Percentiles rank a stretch among this genome's conserved stretches.
These are phyloP conservation scores for Hormiphora californensis DNA, from an alignment of 37 sponge, comb jelly and placozoan species.

Conservation along the genomic window DNA sequence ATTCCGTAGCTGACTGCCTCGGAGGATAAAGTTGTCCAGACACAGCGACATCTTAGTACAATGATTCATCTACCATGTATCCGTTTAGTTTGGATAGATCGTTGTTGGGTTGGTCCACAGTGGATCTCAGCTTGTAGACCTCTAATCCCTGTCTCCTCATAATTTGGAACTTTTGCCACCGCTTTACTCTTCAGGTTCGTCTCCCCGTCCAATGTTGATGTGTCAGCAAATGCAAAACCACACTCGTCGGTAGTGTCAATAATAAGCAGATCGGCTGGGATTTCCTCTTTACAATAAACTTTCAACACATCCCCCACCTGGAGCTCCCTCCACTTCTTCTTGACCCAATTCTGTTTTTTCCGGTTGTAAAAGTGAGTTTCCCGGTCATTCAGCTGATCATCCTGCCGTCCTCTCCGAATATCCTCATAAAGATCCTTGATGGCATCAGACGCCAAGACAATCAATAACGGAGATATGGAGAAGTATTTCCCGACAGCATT, in stretches of 20 bases:
- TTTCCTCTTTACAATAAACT: constrained; percentile 63
- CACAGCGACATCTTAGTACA: constrained; percentile 49
- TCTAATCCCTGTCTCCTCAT: constrained; percentile 23
- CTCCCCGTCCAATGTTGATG: constrained; percentile 83
- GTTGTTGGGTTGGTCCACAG: constrained; percentile 21
- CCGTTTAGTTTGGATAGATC: constrained; percentile 15
- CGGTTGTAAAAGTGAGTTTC: constrained; percentile 56
- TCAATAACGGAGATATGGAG: constrained; percentile 63
- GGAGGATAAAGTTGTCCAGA: constrained; percentile 65
- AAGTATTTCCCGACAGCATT: constrained; percentile 67
- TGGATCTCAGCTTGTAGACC: neutral
- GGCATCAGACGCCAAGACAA: constrained; percentile 66
- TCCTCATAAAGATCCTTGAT: constrained; percentile 78
- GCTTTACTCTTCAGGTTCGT: constrained; percentile 68
- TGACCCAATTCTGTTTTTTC: constrained; percentile 47
- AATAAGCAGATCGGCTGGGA: constrained; percentile 77
- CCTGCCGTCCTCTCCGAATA: constrained; percentile 63
- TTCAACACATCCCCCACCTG: constrained; percentile 75
- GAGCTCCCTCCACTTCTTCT: constrained; percentile 9
- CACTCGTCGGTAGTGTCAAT: constrained; percentile 61
- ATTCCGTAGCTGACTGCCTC: constrained; percentile 75
- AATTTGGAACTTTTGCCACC: neutral
- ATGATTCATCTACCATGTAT: constrained; percentile 21
- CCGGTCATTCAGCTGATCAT: constrained; percentile 63
- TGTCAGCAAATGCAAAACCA: constrained; percentile 72